These are phyloP conservation scores for Cheirogaleus major DNA, from an alignment of 2,797 vertebrate species.

Conservation along the genomic window DNA sequence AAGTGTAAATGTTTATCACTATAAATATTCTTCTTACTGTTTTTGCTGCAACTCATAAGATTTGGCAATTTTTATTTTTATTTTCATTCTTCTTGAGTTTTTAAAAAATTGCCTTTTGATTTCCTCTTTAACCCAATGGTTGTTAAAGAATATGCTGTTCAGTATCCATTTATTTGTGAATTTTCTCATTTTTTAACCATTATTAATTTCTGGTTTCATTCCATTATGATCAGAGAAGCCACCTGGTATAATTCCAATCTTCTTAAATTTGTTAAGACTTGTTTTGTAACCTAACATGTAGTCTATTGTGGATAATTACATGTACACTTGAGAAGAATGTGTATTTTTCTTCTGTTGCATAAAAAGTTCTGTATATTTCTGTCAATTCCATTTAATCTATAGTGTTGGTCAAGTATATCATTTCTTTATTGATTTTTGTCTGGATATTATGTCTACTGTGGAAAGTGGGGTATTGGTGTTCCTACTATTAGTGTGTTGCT, in stretches of 20 bases:
- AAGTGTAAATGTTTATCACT: neutral
- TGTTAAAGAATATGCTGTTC: neutral
- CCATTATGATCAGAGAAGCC: neutral
- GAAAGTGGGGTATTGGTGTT: neutral
- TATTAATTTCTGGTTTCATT: neutral
- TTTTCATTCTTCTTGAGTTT: neutral
- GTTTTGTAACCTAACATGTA: neutral
- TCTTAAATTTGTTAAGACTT: neutral
- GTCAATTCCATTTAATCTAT: neutral
- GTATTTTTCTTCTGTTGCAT: neutral
- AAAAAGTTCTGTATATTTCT: neutral
- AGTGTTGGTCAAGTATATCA: neutral
- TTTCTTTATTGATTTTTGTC: neutral
- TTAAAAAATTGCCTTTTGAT: neutral
- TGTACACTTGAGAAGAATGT: neutral
- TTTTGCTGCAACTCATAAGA: neutral
- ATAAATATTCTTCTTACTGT: neutral
- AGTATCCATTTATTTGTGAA: neutral
- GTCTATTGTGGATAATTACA: neutral
- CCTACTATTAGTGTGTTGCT: neutral
- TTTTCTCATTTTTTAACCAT: neutral
- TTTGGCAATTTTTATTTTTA: neutral
- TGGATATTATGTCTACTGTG: neutral
- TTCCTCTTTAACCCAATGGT: neutral
- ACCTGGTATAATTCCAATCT: neutral